These are phyloP conservation scores for Dicycla oo DNA, from an alignment of 2,888 invertebrate genomes.

Conservation along the genomic window DNA sequence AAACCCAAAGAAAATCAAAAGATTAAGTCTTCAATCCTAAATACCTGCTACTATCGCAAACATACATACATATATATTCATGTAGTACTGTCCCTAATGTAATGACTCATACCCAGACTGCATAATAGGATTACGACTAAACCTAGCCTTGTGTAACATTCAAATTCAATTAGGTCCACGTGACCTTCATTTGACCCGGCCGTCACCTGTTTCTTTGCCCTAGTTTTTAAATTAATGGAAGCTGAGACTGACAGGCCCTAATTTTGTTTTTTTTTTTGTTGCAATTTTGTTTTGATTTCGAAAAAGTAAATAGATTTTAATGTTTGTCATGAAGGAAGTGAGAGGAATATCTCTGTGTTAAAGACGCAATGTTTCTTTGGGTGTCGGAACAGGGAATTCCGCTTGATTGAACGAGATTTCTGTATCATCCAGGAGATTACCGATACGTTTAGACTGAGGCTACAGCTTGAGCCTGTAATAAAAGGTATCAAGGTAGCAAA, in stretches of 20 bases:
- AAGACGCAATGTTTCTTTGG: neutral
- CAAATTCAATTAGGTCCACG: constrained; percentile 56
- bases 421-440: neutral
- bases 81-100: no score
- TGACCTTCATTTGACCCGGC: constrained; percentile 48
- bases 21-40: neutral
- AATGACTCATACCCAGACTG: constrained; percentile 33
- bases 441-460: no score
- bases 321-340: neutral
- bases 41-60: constrained; percentile 2
- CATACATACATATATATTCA: no score
- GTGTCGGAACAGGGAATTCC: neutral
- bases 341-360: neutral
- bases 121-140: constrained; percentile 58
- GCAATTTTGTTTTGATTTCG: neutral
- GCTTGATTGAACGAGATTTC: neutral
- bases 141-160: constrained; percentile 40
- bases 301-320: neutral
- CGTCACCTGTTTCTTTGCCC: constrained; percentile 27
- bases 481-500: neutral
- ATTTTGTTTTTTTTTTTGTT: neutral
- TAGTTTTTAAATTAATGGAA: constrained; percentile 17
- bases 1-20: neutral
- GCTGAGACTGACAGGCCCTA: constrained; percentile 14
- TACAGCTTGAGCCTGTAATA: neutral